A percentile compares a stretch with the other conserved stretches of the same genome.
phyloP scores from a whole-genome alignment of 1,140 invertebrate genomes.

The Eriosoma lanigerum region DNA sequence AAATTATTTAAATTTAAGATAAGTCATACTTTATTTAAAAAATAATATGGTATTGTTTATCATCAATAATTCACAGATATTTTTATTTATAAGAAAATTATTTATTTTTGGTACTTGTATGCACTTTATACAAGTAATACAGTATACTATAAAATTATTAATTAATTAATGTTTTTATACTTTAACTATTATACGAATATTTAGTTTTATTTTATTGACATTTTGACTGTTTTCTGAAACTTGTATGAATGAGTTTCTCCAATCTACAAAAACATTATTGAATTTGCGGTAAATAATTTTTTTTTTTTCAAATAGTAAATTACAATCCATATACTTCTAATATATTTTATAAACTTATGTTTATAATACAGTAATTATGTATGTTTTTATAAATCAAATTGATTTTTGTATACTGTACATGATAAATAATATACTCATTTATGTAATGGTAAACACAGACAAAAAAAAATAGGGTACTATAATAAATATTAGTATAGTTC shows the following conservation, averaged over 20 bases:
- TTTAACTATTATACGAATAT: neutral
- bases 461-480: too few species aligned
- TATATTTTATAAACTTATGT: too few species aligned
- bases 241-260: neutral
- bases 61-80: neutral
- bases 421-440: too few species aligned
- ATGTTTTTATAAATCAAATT: too few species aligned
- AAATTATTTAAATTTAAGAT: neutral
- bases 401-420: too few species aligned
- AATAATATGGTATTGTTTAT: neutral
- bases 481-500: too few species aligned
- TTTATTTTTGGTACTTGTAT: constrained; percentile 4
- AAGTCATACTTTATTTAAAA: neutral
- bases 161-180: neutral
- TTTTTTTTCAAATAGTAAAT: too few species aligned
- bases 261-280: too few species aligned
- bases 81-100: neutral
- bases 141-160: neutral
- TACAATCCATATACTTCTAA: too few species aligned
- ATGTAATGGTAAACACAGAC: too few species aligned
- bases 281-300: too few species aligned
- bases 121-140: neutral
- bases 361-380: too few species aligned
- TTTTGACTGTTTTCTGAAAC: neutral
- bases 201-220: neutral